Conservation (phyloP, 2,113 vertebrate species). For the Ammospiza nelsoni region DNA sequence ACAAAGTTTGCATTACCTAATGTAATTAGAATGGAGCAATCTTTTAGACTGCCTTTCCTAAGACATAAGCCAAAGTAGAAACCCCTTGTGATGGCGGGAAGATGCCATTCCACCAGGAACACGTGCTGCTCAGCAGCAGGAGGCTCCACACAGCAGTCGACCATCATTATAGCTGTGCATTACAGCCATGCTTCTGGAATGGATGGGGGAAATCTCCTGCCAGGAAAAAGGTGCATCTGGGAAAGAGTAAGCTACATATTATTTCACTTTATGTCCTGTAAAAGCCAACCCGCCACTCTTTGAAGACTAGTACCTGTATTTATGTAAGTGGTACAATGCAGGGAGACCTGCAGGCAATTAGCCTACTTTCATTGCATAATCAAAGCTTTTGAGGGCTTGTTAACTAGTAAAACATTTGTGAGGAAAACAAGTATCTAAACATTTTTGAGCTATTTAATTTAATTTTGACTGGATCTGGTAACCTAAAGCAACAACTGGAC, state of each 20-base stretch:
- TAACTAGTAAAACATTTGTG: neutral
- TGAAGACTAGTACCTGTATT: slow-evolving; percentile 23
- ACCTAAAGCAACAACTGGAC: neutral
- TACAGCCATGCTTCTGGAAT: slow-evolving; percentile 30
- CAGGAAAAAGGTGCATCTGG: slow-evolving; percentile 9
- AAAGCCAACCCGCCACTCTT: neutral
- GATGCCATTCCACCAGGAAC: neutral
- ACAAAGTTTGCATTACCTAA: neutral
- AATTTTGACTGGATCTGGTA: neutral
- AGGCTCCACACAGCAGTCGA: neutral
- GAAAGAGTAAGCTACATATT: slow-evolving; percentile 14
- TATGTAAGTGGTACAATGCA: neutral
- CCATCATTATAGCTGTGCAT: slow-evolving; percentile 32
- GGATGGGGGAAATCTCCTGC: slow-evolving; percentile 2
- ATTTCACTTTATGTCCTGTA: slow-evolving; percentile 35
- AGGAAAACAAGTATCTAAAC: neutral
- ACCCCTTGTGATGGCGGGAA: neutral
- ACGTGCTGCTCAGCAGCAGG: neutral
- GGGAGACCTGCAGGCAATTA: slow-evolving; percentile 32
- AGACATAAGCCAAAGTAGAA: neutral
- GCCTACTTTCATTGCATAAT: neutral
- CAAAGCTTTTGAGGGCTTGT: neutral
- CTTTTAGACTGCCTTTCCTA: neutral
- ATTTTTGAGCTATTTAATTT: neutral
- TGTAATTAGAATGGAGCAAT: neutral